Evolutionary conservation across 2,888 invertebrate genomes (phyloP).

Genomic region (Linnaemya vulpina): DNA sequence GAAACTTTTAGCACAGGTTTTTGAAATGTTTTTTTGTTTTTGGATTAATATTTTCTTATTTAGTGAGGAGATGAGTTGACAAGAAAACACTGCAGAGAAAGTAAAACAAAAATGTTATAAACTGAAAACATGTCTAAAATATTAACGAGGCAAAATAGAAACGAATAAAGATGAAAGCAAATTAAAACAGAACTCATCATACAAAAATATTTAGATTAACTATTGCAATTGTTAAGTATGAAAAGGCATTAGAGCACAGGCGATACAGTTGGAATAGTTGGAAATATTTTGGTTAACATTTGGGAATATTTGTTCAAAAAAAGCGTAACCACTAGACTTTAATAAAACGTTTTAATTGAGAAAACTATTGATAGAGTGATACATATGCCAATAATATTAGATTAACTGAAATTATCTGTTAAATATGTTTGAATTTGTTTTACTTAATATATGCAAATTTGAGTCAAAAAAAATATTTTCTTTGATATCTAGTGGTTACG

Average conservation of each 20-base stretch:
- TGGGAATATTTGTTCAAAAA: no score
- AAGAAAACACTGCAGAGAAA: background rate
- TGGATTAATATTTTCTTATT: conserved; percentile 1
- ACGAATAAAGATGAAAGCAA: background rate
- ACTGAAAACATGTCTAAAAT: conserved; percentile 56
- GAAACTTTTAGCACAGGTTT: conserved; percentile 41
- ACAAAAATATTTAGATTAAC: conserved; percentile 37
- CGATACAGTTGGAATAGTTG: no score
- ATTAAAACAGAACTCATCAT: conserved; percentile 16
- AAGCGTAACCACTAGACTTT: no score
- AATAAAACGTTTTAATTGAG: no score
- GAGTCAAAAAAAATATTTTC: no score
- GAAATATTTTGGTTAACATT: no score
- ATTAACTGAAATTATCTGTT: no score
- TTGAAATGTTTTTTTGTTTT: background rate
- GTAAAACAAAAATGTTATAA: conserved; percentile 5
- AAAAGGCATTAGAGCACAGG: background rate
- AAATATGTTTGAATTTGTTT: no score
- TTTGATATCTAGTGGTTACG: no score
- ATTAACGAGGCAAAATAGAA: conserved; percentile 53
- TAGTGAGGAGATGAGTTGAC: conserved; percentile 13
- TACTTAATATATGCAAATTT: no score
- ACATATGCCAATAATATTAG: no score
- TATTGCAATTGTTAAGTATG: background rate
- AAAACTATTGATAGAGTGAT: no score